Evolutionary conservation across 2,888 invertebrate species (phyloP), one percentile per base, ranked within the genome.

Genomic region (Stratiomys singularior): DNA sequence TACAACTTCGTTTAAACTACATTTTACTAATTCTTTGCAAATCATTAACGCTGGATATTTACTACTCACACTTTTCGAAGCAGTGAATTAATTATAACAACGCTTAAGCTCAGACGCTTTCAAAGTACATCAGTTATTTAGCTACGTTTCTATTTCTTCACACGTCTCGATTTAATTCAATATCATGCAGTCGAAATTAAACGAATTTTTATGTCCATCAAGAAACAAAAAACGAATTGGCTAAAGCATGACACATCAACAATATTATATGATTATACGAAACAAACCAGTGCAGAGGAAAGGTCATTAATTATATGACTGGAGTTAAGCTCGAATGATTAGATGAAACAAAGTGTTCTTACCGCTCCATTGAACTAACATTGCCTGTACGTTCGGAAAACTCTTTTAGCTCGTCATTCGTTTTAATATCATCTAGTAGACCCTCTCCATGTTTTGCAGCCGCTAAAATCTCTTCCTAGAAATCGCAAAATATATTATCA

Each of bases 361-460:
- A 96, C 94, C 96, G 93, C 89, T 98, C 96, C 81, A 98, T 93
- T 79, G 96, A 94, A 82, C 96, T 94, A 80, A 97, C 95, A 88
- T 97, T 97, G 84, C 94, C 94, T 78, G 93, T 91, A 83, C 93
- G 91, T 80, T 91, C 92, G 81, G 90, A 90, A 83, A 90, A 90
- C 85, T 91, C 91, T 87, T 90, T 91, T 11, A 86, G 83, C 78
- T 85, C 84, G 78, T 89, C 88, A 81, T 89, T 88, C 79, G 89
- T 88, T 84, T 93, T 90, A 82, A 94, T 92, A 87, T 91, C 92
- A 82, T 92, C 90, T 82, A 98, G 89, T 82, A 98, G 89, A 79
- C 93, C 91, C 87, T 97, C 96, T 72, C 98, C 98, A 85, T 97
- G 96, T 84, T 93, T 91, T 15, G 95, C 94, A 60, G 97, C 96